Conservation (phyloP, 37 sponge, comb jelly and placozoan genomes). For the Tethya wilhelma region DNA sequence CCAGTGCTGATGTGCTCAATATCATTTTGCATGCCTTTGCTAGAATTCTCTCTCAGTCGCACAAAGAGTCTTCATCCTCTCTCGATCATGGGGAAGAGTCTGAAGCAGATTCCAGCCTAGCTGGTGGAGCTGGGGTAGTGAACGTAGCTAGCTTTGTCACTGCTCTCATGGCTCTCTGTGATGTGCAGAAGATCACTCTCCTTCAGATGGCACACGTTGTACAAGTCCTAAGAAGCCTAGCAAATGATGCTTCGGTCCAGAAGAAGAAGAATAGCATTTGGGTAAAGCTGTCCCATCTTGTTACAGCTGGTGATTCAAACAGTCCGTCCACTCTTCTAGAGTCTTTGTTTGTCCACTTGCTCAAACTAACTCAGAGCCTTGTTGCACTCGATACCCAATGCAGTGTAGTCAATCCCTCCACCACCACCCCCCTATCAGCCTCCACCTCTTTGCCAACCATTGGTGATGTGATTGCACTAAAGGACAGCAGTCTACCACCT, state of each 20-base stretch:
- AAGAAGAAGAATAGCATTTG: not conserved
- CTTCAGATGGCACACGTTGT: slow-evolving; percentile 12
- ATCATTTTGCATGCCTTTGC: slow-evolving; percentile 20
- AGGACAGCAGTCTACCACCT: not conserved
- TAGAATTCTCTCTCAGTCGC: not conserved
- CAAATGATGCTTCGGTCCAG: not conserved
- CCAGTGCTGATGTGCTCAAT: slow-evolving; percentile 8
- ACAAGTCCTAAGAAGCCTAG: not conserved
- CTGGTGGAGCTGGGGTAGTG: not conserved
- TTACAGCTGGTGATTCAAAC: not conserved
- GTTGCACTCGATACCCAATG: slow-evolving; percentile 41
- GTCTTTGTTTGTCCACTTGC: slow-evolving; percentile 17
- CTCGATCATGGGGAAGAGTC: not conserved
- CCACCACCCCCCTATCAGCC: not conserved
- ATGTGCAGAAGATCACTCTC: slow-evolving; percentile 47
- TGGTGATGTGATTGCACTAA: not conserved
- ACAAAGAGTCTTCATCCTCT: not conserved
- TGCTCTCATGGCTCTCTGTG: slow-evolving; percentile 65
- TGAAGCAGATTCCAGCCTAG: not conserved
- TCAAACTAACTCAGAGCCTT: slow-evolving; percentile 22
- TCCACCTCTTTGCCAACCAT: not conserved
- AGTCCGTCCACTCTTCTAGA: not conserved
- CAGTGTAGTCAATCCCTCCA: not conserved
- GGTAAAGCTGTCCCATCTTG: not conserved
- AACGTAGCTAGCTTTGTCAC: slow-evolving; percentile 36